Evolutionary conservation across 2,113 vertebrate species (phyloP).

Genomic region (Piliocolobus tephrosceles): DNA sequence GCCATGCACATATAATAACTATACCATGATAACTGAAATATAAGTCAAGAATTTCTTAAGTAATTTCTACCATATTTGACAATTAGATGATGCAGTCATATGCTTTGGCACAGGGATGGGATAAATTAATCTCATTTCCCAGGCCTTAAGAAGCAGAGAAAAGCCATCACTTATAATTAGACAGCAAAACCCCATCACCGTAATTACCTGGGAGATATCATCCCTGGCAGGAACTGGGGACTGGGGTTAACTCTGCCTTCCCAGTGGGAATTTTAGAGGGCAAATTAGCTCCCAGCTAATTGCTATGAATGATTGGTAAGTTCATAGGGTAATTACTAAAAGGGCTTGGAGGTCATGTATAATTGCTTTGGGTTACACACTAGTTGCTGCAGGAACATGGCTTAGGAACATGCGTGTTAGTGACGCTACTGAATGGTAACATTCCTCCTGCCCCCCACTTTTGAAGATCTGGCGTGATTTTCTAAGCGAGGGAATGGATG

Average conservation of each 20-base stretch:
- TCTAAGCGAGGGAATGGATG: neutral
- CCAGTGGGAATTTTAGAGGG: conserved; percentile 41
- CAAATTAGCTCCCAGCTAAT: conserved; percentile 64
- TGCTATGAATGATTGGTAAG: conserved; percentile 66
- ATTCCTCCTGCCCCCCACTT: neutral
- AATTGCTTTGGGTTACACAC: conserved; percentile 53
- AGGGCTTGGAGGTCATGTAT: conserved; percentile 53
- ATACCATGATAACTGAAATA: neutral
- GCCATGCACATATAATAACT: neutral
- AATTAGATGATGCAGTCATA: neutral
- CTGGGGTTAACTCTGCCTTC: conserved; percentile 22
- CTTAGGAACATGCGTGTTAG: neutral
- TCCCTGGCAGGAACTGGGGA: conserved; percentile 20
- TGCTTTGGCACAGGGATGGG: neutral
- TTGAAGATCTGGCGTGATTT: neutral
- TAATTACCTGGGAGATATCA: conserved; percentile 31
- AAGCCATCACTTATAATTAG: neutral
- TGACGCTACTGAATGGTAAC: neutral
- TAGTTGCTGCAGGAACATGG: conserved; percentile 41
- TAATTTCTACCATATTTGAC: neutral
- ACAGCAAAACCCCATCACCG: neutral
- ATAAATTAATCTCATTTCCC: neutral
- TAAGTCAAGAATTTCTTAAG: neutral
- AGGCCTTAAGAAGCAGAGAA: neutral
- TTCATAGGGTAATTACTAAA: conserved; percentile 58